phyloP scores from a whole-genome alignment of 2,888 invertebrate species.

The Cetonia aurata region DNA sequence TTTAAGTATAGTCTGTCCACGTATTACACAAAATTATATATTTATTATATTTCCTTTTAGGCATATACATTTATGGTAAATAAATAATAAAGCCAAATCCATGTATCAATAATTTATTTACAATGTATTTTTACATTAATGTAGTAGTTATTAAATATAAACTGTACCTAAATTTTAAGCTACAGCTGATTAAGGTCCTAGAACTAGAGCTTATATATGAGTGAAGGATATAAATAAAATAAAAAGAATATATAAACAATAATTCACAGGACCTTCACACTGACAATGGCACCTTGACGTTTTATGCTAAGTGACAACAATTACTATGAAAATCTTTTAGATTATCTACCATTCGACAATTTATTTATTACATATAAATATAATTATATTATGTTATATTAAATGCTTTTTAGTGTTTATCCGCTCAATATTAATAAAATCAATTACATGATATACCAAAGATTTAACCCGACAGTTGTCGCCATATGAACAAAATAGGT shows the following conservation, averaged over 20 bases:
- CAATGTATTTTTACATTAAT: constrained; percentile 37
- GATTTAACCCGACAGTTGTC: too few species aligned
- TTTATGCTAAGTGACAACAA: constrained; percentile 18
- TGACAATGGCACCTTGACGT: constrained; percentile 42
- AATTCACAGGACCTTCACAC: constrained; percentile 40
- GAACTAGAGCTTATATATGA: constrained; percentile 51
- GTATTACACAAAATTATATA: too few species aligned
- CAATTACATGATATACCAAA: neutral
- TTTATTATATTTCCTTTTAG: too few species aligned
- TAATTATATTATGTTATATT: too few species aligned
- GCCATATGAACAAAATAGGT: too few species aligned
- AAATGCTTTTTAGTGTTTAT: too few species aligned
- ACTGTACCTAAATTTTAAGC: neutral
- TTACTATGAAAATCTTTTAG: neutral
- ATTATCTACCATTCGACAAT: too few species aligned
- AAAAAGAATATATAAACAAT: constrained; percentile 38
- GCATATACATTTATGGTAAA: neutral
- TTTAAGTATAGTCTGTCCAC: too few species aligned
- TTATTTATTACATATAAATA: too few species aligned
- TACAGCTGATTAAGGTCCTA: constrained; percentile 42
- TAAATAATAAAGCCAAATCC: constrained; percentile 4
- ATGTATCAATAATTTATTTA: constrained; percentile 44
- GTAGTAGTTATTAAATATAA: constrained; percentile 21
- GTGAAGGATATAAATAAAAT: constrained; percentile 32
- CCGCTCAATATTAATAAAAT: neutral